Evolutionary conservation across 2,888 invertebrate species (phyloP).

Genomic region (Phyllotreta striolata): DNA sequence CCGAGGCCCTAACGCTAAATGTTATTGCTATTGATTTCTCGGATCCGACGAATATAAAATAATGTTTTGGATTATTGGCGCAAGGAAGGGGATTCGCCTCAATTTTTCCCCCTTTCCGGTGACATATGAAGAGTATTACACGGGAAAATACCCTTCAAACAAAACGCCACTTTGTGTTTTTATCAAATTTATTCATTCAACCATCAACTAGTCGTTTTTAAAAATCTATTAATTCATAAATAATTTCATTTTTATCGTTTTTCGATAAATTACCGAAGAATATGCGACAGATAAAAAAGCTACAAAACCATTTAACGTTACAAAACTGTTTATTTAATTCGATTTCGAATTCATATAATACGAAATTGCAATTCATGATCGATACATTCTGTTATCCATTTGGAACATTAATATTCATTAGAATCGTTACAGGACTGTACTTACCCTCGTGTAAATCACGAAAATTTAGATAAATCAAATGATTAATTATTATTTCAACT

Average conservation of each 20-base stretch:
- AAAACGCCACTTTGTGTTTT: slow-evolving; percentile 14
- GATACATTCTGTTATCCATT: slow-evolving; percentile 16
- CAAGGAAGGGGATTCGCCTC: slow-evolving; percentile 29
- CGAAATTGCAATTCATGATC: slow-evolving; percentile 35
- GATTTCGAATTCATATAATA: slow-evolving; percentile 34
- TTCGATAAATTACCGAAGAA: too few relatives aligned
- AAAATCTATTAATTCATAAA: too few relatives aligned
- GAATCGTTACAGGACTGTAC: neutral
- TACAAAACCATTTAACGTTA: slow-evolving; percentile 11
- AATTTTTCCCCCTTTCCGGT: slow-evolving; percentile 28
- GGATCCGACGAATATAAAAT: slow-evolving; percentile 31
- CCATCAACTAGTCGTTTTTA: neutral
- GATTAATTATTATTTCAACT: neutral
- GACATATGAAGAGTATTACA: slow-evolving; percentile 19
- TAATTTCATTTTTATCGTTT: too few relatives aligned
- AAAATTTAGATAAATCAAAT: neutral
- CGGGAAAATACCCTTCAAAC: slow-evolving; percentile 9
- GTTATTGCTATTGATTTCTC: slow-evolving; percentile 34
- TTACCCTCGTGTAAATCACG: neutral
- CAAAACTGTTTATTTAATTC: slow-evolving; percentile 36
- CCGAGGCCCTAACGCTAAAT: slow-evolving; percentile 27
- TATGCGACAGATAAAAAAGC: too few relatives aligned
- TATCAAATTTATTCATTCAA: slow-evolving; percentile 6
- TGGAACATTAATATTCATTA: slow-evolving; percentile 1
- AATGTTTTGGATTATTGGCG: slow-evolving; percentile 33